Percentiles rank a stretch among this genome's conserved stretches.
These are phyloP conservation scores for Staurois parvus DNA, from an alignment of 2,797 vertebrate genomes.

Conservation along the genomic window DNA sequence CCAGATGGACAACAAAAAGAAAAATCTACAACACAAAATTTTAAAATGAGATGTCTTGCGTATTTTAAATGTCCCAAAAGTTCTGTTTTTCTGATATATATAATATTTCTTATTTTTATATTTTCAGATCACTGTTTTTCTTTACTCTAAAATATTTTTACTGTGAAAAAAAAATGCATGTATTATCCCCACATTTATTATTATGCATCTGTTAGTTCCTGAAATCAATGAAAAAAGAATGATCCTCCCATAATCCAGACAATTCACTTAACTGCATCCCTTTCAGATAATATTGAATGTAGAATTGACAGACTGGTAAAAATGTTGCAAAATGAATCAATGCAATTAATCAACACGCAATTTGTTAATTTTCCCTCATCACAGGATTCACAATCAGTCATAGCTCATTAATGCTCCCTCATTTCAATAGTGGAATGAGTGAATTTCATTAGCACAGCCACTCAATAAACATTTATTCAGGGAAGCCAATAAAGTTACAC, in stretches of 20 bases:
- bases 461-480: slow-evolving; percentile 58
- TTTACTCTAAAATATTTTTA: too few relatives aligned
- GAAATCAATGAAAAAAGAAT: slow-evolving; percentile 57
- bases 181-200: slow-evolving; percentile 42
- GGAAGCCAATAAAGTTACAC: slow-evolving; percentile 50
- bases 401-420: slow-evolving; percentile 56
- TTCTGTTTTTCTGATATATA: too few relatives aligned
- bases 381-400: slow-evolving; percentile 58
- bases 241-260: slow-evolving; percentile 50
- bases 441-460: slow-evolving; percentile 53
- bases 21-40: neutral
- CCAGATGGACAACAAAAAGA: too few relatives aligned
- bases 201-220: slow-evolving; percentile 47
- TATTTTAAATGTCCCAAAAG: too few relatives aligned
- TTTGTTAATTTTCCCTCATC: slow-evolving; percentile 63
- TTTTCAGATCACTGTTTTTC: neutral
- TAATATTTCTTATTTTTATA: too few relatives aligned
- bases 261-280: slow-evolving; percentile 58
- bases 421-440: slow-evolving; percentile 56
- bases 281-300: slow-evolving; percentile 58
- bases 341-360: slow-evolving; percentile 62
- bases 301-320: slow-evolving; percentile 59
- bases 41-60: neutral
- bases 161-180: slow-evolving; percentile 6
- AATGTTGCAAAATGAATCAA: slow-evolving; percentile 59